phyloP scores from a whole-genome alignment of 2,113 vertebrate species.

The Mixornis gularis region DNA sequence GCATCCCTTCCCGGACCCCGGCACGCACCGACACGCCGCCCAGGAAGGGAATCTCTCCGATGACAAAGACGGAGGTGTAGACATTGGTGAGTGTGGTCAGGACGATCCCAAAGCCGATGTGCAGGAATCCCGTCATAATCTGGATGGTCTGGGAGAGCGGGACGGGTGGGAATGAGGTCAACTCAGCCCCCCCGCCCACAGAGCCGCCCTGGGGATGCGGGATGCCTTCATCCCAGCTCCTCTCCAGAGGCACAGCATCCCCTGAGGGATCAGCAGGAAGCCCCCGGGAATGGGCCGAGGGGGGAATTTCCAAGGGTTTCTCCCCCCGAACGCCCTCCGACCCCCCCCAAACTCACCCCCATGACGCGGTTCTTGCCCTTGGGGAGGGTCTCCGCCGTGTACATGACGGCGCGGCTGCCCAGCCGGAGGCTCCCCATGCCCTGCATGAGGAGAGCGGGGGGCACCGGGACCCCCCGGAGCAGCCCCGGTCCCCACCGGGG shows the following conservation, averaged over 20 bases:
- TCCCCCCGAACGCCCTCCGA: no score
- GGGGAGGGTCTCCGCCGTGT: constrained; percentile 29
- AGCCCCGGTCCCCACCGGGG: neutral
- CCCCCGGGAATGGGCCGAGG: neutral
- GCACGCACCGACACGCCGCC: constrained; percentile 45
- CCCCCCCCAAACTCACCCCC: neutral
- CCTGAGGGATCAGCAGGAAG: neutral
- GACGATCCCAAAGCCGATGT: constrained; percentile 55
- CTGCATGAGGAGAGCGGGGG: constrained; percentile 2
- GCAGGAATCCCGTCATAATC: constrained; percentile 57
- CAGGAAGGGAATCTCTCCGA: constrained; percentile 52
- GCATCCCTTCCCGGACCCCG: neutral
- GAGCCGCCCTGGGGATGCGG: neutral
- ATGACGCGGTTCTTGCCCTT: constrained; percentile 45
- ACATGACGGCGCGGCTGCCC: constrained; percentile 31
- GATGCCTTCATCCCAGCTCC: neutral
- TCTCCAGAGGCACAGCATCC: neutral
- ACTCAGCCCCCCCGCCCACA: neutral
- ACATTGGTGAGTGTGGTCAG: constrained; percentile 18
- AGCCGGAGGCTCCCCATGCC: constrained; percentile 4
- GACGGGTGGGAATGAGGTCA: neutral
- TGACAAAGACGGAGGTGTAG: constrained; percentile 45
- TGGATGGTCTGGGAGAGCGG: constrained; percentile 32
- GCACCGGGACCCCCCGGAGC: neutral
- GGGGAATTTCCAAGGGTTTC: neutral